Conservation (phyloP, 2,797 vertebrate genomes). For the Gephyroberyx darwinii region DNA sequence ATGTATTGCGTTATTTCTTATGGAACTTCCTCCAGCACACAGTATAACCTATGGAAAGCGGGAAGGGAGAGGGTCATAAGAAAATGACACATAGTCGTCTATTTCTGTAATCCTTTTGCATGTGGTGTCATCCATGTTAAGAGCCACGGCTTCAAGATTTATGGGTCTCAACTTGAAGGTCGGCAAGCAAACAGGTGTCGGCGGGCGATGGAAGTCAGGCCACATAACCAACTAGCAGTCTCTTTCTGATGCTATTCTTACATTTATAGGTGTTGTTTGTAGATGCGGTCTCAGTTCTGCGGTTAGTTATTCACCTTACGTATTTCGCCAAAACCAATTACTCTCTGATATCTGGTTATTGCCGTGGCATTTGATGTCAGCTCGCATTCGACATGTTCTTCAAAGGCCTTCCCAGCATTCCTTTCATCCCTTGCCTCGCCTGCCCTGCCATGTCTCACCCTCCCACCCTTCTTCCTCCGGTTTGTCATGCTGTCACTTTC, state of each 20-base stretch:
- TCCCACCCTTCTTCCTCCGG: constrained; percentile 32
- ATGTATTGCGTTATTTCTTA: background rate
- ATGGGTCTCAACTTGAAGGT: constrained; percentile 37
- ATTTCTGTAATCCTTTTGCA: constrained; percentile 40
- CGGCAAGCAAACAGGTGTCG: constrained; percentile 50
- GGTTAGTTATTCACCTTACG: constrained; percentile 45
- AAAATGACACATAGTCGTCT: constrained; percentile 9
- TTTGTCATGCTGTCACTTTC: constrained; percentile 78
- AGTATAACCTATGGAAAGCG: constrained; percentile 1
- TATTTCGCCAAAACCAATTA: constrained; percentile 52
- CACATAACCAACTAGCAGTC: constrained; percentile 11
- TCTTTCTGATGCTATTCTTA: constrained; percentile 50
- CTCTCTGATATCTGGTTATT: constrained; percentile 29
- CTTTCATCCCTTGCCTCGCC: constrained; percentile 25
- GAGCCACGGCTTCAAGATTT: constrained; percentile 33
- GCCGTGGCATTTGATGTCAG: constrained; percentile 58
- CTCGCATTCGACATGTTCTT: constrained; percentile 49
- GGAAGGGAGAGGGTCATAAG: background rate
- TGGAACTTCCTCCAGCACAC: background rate
- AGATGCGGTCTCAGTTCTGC: constrained; percentile 8
- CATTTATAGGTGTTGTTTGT: constrained; percentile 36
- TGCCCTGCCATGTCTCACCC: constrained; percentile 36
- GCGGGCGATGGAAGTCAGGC: constrained; percentile 14
- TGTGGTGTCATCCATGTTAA: constrained; percentile 13
- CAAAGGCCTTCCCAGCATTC: constrained; percentile 61